These are phyloP conservation scores for Sebastes vulpes DNA, from an alignment of 2,797 vertebrate genomes.

Conservation along the genomic window DNA sequence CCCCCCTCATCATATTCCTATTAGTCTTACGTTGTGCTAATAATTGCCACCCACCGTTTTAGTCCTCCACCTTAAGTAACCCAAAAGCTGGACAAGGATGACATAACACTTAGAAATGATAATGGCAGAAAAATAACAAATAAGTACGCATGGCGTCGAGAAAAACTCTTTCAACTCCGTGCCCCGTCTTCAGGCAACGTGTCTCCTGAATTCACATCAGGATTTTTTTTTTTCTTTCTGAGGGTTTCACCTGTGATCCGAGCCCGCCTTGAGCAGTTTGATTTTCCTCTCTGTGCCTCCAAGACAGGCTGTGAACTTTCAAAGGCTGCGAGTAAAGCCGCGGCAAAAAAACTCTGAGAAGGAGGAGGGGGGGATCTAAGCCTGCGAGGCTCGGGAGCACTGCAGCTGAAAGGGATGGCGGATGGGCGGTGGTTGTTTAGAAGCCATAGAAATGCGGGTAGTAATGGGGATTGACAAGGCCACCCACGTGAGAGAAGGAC, in stretches of 20 bases:
- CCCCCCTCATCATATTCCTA: conserved; percentile 47
- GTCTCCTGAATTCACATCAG: conserved; percentile 80
- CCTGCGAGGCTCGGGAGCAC: conserved; percentile 42
- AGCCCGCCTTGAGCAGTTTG: conserved; percentile 73
- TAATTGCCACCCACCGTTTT: conserved; percentile 36
- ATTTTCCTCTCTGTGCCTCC: conserved; percentile 75
- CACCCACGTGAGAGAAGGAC: conserved; percentile 55
- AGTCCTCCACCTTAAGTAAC: conserved; percentile 8
- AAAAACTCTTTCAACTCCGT: conserved; percentile 49
- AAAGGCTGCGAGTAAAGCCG: conserved; percentile 72
- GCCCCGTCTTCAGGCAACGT: conserved; percentile 65
- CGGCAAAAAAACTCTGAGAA: conserved; percentile 18
- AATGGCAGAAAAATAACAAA: conserved; percentile 44
- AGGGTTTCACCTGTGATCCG: conserved; percentile 74
- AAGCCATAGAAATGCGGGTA: conserved; percentile 47
- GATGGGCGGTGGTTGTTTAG: conserved; percentile 38
- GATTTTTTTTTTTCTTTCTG: conserved; percentile 7
- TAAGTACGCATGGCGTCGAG: conserved; percentile 35
- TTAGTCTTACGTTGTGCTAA: conserved; percentile 18
- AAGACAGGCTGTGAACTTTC: conserved; percentile 82
- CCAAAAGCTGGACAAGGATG: conserved; percentile 5
- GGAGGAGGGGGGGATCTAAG: conserved; percentile 37
- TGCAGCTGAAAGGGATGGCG: conserved; percentile 41
- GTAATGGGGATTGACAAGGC: conserved; percentile 73
- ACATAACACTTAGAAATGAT: conserved; percentile 16